phyloP scores from a whole-genome alignment of 2,888 invertebrate genomes.

The Melanophora roralis region DNA sequence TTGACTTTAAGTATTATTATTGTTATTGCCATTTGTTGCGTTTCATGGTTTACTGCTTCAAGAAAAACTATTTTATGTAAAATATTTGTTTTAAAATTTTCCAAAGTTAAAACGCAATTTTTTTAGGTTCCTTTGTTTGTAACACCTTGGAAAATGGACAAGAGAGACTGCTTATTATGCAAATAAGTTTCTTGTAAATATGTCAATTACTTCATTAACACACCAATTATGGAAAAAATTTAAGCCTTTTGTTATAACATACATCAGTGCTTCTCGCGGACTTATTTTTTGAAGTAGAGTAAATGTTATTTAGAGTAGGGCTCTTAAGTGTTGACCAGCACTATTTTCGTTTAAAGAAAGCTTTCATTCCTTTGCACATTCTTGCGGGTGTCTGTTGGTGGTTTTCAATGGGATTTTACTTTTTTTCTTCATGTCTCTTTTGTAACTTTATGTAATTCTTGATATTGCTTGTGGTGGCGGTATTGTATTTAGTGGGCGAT shows the following conservation, averaged over 20 bases:
- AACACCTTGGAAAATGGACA: background rate
- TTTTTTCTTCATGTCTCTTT: background rate
- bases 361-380: slow-evolving; percentile 16
- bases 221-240: too few relatives aligned
- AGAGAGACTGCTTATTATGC: too few relatives aligned
- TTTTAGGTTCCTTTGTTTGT: background rate
- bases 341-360: background rate
- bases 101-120: background rate
- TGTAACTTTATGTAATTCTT: background rate
- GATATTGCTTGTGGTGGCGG: slow-evolving; percentile 8
- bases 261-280: too few relatives aligned
- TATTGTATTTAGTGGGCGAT: slow-evolving; percentile 57
- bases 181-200: too few relatives aligned
- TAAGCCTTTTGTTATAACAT: too few relatives aligned
- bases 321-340: too few relatives aligned
- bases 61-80: slow-evolving; percentile 36
- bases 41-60: slow-evolving; percentile 4
- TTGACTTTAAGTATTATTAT: slow-evolving; percentile 32
- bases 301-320: too few relatives aligned
- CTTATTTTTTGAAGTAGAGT: too few relatives aligned
- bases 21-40: slow-evolving; percentile 49
- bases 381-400: background rate
- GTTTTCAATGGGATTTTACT: background rate
- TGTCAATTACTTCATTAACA: too few relatives aligned
- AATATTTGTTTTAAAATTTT: slow-evolving; percentile 16